Evolutionary conservation across 2,797 vertebrate genomes (phyloP).

Genomic region (Neosilurus mollespiculum): DNA sequence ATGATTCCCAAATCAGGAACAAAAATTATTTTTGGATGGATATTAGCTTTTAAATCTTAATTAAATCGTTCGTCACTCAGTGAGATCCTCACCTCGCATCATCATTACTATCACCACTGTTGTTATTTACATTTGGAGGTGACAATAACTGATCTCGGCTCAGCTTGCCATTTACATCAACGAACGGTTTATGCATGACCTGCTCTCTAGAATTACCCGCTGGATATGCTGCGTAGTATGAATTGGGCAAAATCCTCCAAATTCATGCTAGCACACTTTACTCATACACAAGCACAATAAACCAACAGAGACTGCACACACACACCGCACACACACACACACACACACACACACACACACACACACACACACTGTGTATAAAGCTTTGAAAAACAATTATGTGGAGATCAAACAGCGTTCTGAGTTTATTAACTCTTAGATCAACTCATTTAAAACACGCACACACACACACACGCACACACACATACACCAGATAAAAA

Average conservation of each 20-base stretch:
- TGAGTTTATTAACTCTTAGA: slow-evolving; percentile 8
- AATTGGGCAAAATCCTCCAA: neutral
- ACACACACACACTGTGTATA: neutral
- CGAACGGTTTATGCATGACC: neutral
- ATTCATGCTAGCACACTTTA: neutral
- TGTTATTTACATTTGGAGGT: neutral
- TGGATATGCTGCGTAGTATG: neutral
- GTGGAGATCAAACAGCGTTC: neutral
- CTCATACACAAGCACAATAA: neutral
- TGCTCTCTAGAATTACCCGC: neutral
- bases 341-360: neutral
- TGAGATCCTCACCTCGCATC: too few species aligned
- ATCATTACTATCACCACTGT: neutral
- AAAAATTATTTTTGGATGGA: too few species aligned
- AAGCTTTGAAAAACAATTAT: neutral
- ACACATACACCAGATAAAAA: neutral
- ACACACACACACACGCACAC: too few species aligned
- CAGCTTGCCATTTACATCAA: neutral
- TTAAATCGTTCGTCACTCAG: too few species aligned
- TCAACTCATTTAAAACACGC: neutral
- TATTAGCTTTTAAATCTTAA: too few species aligned
- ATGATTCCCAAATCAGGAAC: too few species aligned
- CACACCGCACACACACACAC: too few species aligned
- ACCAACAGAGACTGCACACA: neutral
- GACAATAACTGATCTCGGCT: neutral